Evolutionary conservation across 1,140 invertebrate species (phyloP), one percentile per base, ranked within the genome.

Genomic region (Manduca sexta): DNA sequence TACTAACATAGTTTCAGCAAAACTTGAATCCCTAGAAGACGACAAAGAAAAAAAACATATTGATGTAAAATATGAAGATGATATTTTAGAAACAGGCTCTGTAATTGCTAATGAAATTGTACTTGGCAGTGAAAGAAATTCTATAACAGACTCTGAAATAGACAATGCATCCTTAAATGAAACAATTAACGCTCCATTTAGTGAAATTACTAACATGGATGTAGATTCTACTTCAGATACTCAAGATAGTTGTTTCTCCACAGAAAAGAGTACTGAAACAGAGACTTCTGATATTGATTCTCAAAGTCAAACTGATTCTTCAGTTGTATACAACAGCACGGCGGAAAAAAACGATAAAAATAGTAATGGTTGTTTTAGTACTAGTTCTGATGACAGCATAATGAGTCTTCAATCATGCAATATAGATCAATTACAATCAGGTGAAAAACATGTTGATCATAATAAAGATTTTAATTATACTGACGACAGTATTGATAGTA

Each of bases 21-120:
- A 70, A 37, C 54, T 62, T 29, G 64, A 70, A 62, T 61, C 38
- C 43, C 39, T 60, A 3, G 37, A 29, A 50, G 49, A 39, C 13
- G 13, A 43, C 12, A 43, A 43, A 14, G 21, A 30, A 11, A 16
- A 40, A 16, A 40, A n/a, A 1, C 16, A 40, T 16, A 16, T 18
- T n/a, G 7, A 10, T 40, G 8, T n/a, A 5, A 40, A 14, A 40
- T 4, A 18, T 17, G 18, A 40, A 17, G 12, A 3, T 18, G 38
- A 40, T 18, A 16, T 18, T 11, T 18, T 40, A 16, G 38, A 40
- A 40, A 11, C 18, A 40, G 15, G n/a, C 16, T n/a, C 10, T 40
- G 17, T 11, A 11, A 11, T 17, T 38, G 13, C 2, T 40, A 11
- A 18, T 40, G 16, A 18, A 12, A 40, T 18, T 17, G 21, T 26